phyloP scores from a whole-genome alignment of 2,113 vertebrate species.

The Hypocryptadius cinnamomeus region DNA sequence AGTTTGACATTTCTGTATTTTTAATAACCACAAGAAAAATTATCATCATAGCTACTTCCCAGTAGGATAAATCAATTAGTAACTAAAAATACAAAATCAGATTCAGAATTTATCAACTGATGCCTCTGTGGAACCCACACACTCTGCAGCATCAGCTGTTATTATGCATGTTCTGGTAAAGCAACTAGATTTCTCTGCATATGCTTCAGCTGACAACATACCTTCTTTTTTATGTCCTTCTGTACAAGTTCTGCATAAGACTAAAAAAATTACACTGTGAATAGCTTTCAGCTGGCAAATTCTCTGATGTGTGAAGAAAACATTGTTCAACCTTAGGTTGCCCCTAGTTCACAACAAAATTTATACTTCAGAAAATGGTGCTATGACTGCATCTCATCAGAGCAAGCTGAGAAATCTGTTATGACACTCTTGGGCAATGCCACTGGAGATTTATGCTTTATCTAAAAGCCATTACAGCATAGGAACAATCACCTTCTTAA shows the following conservation, averaged over 20 bases:
- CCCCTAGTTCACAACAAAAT: background rate
- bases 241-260: background rate
- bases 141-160: background rate
- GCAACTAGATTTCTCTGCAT: background rate
- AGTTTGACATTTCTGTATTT: background rate
- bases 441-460: background rate
- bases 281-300: background rate
- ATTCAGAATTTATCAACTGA: background rate
- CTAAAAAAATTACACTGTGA: background rate
- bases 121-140: background rate
- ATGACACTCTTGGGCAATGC: background rate
- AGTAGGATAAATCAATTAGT: background rate
- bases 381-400: background rate
- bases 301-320: background rate
- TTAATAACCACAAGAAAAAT: background rate
- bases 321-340: background rate
- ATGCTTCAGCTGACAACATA: background rate
- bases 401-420: background rate
- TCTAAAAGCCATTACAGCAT: background rate
- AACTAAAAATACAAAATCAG: conserved; percentile 5
- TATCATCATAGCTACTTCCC: background rate
- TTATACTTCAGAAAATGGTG: background rate
- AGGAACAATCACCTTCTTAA: background rate
- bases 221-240: background rate
- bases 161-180: background rate